Evolutionary conservation across 2,888 invertebrate genomes (phyloP).

Genomic region (Cephus spinipes): DNA sequence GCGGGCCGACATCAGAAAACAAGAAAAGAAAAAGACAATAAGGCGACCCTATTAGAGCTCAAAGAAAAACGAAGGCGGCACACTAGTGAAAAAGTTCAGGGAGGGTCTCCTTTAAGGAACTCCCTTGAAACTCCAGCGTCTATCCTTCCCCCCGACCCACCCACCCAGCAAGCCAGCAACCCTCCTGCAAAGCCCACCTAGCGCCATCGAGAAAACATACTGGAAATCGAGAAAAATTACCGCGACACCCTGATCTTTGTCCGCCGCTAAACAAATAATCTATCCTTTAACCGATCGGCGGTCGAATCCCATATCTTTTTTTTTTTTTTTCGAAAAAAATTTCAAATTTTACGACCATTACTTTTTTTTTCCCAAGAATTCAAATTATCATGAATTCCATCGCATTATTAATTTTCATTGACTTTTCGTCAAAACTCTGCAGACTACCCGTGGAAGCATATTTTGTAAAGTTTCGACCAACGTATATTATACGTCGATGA

Average conservation of each 20-base stretch:
- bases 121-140: slow-evolving; percentile 16
- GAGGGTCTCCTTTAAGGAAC: slow-evolving; percentile 51
- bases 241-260: neutral
- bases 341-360: neutral
- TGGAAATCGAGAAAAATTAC: slow-evolving; percentile 2
- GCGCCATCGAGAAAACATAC: neutral
- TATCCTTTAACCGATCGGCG: neutral
- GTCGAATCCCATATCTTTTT: neutral
- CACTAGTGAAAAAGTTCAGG: slow-evolving; percentile 37
- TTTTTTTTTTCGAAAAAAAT: neutral
- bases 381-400: neutral
- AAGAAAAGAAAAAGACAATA: slow-evolving; percentile 32
- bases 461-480: neutral
- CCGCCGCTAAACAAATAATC: neutral
- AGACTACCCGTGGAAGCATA: neutral
- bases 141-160: neutral
- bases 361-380: neutral
- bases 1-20: slow-evolving; percentile 17
- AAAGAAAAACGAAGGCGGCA: slow-evolving; percentile 41
- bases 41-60: slow-evolving; percentile 45
- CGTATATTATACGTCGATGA: neutral
- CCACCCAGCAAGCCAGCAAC: neutral
- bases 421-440: neutral
- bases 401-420: neutral
- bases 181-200: neutral